Evolutionary conservation across 2,888 invertebrate species (phyloP).

Genomic region (Eristalinus aeneus): DNA sequence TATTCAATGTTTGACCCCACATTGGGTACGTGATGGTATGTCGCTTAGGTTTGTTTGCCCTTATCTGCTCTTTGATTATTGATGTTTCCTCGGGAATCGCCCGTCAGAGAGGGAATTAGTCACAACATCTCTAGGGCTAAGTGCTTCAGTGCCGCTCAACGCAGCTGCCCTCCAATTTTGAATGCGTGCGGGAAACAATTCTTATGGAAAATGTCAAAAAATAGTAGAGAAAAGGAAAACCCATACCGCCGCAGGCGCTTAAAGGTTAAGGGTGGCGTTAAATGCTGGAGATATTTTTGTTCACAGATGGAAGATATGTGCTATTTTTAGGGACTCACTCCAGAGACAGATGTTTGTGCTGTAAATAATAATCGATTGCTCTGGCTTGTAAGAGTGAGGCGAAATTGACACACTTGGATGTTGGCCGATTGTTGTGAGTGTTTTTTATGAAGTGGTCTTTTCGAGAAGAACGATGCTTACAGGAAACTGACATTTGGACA

Average conservation of each 20-base stretch:
- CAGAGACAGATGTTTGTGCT: background rate
- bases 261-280: background rate
- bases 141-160: background rate
- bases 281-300: background rate
- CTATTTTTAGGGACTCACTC: background rate
- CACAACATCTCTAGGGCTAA: background rate
- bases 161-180: background rate
- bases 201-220: conserved; percentile 17
- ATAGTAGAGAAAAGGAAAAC: background rate
- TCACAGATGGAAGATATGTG: background rate
- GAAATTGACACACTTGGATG: background rate
- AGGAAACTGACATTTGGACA: too few species aligned
- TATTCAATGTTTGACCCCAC: conserved; percentile 37
- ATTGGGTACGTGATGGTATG: conserved; percentile 41
- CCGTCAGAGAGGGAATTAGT: conserved; percentile 4
- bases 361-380: background rate
- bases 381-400: background rate
- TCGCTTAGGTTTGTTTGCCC: conserved; percentile 54
- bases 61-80: conserved; percentile 36
- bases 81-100: conserved; percentile 52
- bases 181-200: background rate
- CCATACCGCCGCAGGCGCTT: background rate
- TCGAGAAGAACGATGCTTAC: background rate
- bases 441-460: background rate
- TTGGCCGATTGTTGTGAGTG: background rate